Base-by-base conservation (phyloP, 2,888 invertebrate species). In the Noctua janthe region DNA sequence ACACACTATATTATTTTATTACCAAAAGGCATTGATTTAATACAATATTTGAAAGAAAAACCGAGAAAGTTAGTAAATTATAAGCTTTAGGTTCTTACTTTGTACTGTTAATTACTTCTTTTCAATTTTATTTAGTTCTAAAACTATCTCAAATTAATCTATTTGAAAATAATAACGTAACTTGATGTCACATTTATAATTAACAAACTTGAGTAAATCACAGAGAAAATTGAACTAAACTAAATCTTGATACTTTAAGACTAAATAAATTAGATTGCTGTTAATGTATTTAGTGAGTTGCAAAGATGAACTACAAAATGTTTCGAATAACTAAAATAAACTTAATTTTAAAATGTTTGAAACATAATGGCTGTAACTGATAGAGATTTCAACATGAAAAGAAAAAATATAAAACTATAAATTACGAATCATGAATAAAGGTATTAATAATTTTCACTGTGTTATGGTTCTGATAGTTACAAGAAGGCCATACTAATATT, bases 181-280 rank as follows among this genome's bases (percentile, higher is more conserved):
- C 67, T 85, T 59, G 23, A 66, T 80, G 54, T 64, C 67, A 70
- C 69, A 51, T 71, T 72, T 47, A 62, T 70, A 72, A 74, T 72
- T 59, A 74, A 76, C 47, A 43, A 83, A 88, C 56, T 86, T 72
- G 7, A 62, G 6, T 69, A 43, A 69, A 56, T 71, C 13, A n/a
- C n/a, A 74, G 20, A 17, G 67, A 76, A 77, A 71, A 69, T 51
- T 54, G 2, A n/a, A 56, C 17, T 20, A 11, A 39, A 59, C 35
- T 67, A 17, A 87, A 67, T 77, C 51, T 80, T 64, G 13, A 62
- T 70, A 70, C 64, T 81, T 73, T 15, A 71, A 29, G 70, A 66
- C n/a, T 23, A 39, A 78, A 66, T 51, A 71, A 82, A 88, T 79
- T 86, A 67, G 15, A 71, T 66, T 64, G 67, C 59, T 79, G 59